Conservation (phyloP, 2,113 vertebrate genomes). For the Myxocyprinus asiaticus region DNA sequence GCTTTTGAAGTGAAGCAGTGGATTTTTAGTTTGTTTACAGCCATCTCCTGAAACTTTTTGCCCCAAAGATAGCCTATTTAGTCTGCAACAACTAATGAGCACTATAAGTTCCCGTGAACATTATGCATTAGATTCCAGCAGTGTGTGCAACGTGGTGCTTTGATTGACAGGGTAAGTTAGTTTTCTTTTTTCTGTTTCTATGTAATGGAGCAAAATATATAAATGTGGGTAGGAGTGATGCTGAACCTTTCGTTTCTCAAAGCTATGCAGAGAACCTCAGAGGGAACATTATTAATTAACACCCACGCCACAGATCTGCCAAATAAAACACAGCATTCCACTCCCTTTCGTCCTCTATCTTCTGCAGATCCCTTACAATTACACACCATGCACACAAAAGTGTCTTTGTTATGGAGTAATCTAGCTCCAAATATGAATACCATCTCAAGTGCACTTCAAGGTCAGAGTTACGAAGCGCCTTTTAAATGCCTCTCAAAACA, state of each 20-base stretch:
- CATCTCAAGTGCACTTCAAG: conserved; percentile 48
- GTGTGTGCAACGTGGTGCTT: not conserved
- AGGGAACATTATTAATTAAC: conserved; percentile 57
- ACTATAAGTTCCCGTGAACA: conserved; percentile 31
- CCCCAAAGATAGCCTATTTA: no score
- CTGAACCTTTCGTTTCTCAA: conserved; percentile 26
- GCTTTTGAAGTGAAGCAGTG: no score
- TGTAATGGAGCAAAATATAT: conserved; percentile 17
- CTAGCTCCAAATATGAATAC: conserved; percentile 26
- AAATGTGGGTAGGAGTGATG: conserved; percentile 32
- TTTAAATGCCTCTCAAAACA: conserved; percentile 41
- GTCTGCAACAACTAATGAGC: conserved; percentile 36
- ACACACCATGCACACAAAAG: conserved; percentile 20
- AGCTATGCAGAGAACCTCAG: conserved; percentile 35
- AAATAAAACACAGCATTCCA: conserved; percentile 39
- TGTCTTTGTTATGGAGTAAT: conserved; percentile 18
- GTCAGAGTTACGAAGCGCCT: conserved; percentile 28
- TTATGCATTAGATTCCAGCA: conserved; percentile 29
- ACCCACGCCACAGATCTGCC: conserved; percentile 52
- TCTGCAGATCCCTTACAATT: conserved; percentile 20
- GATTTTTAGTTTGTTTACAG: no score
- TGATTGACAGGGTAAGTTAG: conserved; percentile 39
- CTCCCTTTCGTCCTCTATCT: conserved; percentile 27
- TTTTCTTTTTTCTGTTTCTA: conserved; percentile 21
- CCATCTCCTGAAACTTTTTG: no score